These are phyloP conservation scores for Chrysolina americana DNA, from an alignment of 2,888 invertebrate genomes.

Conservation along the genomic window DNA sequence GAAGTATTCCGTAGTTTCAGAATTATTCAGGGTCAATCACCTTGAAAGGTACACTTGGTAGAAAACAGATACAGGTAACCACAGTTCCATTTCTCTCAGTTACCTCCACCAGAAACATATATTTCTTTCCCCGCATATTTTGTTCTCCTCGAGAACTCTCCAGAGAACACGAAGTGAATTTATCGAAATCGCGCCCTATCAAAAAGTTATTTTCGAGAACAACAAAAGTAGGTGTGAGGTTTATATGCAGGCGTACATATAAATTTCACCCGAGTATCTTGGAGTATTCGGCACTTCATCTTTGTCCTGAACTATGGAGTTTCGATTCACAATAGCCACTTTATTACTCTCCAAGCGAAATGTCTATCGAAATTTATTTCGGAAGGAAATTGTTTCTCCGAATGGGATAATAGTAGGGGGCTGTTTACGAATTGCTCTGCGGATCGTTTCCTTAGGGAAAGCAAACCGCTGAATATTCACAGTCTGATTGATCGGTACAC, in stretches of 20 bases:
- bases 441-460: slow-evolving; percentile 3
- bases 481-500: not conserved
- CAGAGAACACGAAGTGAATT: not conserved
- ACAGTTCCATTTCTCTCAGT: too few species aligned
- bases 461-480: slow-evolving; percentile 1
- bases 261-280: slow-evolving; percentile 30
- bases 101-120: too few species aligned
- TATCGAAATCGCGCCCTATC: slow-evolving; percentile 14
- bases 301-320: slow-evolving; percentile 33
- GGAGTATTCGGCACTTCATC: slow-evolving; percentile 33
- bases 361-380: slow-evolving; percentile 37
- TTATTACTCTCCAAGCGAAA: slow-evolving; percentile 24
- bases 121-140: not conserved
- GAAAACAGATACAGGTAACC: too few species aligned
- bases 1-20: too few species aligned
- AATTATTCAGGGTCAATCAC: too few species aligned
- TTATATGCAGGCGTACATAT: slow-evolving; percentile 20
- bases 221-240: slow-evolving; percentile 29
- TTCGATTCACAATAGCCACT: slow-evolving; percentile 37
- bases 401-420: slow-evolving; percentile 7
- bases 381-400: slow-evolving; percentile 27
- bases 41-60: too few species aligned
- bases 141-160: not conserved
- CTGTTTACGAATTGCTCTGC: slow-evolving; percentile 24
- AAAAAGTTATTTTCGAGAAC: slow-evolving; percentile 13